Evolutionary conservation across 2,113 vertebrate genomes (phyloP).

Genomic region (Dicerorhinus sumatrensis): DNA sequence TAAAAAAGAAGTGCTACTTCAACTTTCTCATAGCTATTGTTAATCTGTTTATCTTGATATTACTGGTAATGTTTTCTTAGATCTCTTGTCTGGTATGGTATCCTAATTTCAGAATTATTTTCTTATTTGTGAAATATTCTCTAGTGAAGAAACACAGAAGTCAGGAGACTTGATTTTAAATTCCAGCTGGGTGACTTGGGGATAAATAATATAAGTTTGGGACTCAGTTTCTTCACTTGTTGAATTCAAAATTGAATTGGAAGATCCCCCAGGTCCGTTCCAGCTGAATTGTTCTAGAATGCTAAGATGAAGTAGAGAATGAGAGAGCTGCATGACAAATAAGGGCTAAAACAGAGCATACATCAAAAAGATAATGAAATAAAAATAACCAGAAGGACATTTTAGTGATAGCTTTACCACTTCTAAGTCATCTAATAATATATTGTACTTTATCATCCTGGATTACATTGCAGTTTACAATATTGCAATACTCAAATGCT

Average conservation of each 20-base stretch:
- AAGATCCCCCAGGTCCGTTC: background rate
- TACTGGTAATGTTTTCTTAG: constrained; percentile 41
- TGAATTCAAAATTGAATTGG: constrained; percentile 27
- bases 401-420: constrained; percentile 48
- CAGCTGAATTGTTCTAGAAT: background rate
- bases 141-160: constrained; percentile 38
- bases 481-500: constrained; percentile 61
- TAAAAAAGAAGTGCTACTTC: constrained; percentile 32
- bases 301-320: constrained; percentile 29
- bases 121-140: constrained; percentile 54
- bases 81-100: background rate
- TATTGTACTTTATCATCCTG: constrained; percentile 72
- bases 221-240: constrained; percentile 1
- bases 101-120: constrained; percentile 47
- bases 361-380: constrained; percentile 59
- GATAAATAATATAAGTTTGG: background rate
- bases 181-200: constrained; percentile 3
- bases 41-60: constrained; percentile 58
- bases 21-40: constrained; percentile 39
- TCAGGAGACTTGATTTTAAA: constrained; percentile 30
- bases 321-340: constrained; percentile 21
- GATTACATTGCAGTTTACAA: constrained; percentile 65
- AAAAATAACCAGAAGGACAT: constrained; percentile 47
- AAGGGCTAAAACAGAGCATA: constrained; percentile 15
- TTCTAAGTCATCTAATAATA: constrained; percentile 77